Percentiles rank a stretch among this genome's conserved stretches.
These are phyloP conservation scores for Salvelinus sp. DNA, from an alignment of 2,113 vertebrate species.

Conservation along the genomic window DNA sequence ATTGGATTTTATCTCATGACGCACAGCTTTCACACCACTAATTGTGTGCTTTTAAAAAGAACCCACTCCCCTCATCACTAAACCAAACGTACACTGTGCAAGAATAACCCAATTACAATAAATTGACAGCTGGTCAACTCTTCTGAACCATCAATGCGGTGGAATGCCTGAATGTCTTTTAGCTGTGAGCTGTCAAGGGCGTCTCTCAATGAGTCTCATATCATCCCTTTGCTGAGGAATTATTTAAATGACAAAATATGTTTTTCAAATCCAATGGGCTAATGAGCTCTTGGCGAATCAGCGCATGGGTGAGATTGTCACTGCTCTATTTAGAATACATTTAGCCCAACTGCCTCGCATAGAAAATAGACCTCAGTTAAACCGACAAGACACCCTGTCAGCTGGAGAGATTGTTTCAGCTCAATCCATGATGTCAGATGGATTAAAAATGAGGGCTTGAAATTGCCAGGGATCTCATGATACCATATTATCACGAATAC, in stretches of 20 bases:
- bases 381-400: slow-evolving; percentile 22
- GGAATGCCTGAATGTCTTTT: slow-evolving; percentile 35
- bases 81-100: slow-evolving; percentile 31
- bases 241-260: slow-evolving; percentile 60
- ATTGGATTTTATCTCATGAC: not conserved
- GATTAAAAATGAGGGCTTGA: slow-evolving; percentile 57
- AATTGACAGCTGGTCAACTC: slow-evolving; percentile 51
- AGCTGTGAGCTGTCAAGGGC: slow-evolving; percentile 21
- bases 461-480: too few relatives aligned
- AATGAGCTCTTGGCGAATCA: slow-evolving; percentile 43
- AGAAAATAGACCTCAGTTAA: slow-evolving; percentile 42
- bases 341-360: slow-evolving; percentile 46
- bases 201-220: slow-evolving; percentile 9
- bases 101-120: slow-evolving; percentile 48
- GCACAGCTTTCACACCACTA: slow-evolving; percentile 24
- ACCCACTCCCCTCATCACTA: not conserved
- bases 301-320: slow-evolving; percentile 43
- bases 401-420: slow-evolving; percentile 63
- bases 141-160: slow-evolving; percentile 9
- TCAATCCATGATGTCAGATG: slow-evolving; percentile 66
- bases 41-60: slow-evolving; percentile 20
- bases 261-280: slow-evolving; percentile 47
- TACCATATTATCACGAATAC: too few relatives aligned
- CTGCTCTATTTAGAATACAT: slow-evolving; percentile 65
- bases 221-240: slow-evolving; percentile 45